A percentile compares a stretch with the other conserved stretches of the same genome.
Evolutionary conservation across 2,888 invertebrate species (phyloP).

Genomic region (Rhyacophila evoluta): DNA sequence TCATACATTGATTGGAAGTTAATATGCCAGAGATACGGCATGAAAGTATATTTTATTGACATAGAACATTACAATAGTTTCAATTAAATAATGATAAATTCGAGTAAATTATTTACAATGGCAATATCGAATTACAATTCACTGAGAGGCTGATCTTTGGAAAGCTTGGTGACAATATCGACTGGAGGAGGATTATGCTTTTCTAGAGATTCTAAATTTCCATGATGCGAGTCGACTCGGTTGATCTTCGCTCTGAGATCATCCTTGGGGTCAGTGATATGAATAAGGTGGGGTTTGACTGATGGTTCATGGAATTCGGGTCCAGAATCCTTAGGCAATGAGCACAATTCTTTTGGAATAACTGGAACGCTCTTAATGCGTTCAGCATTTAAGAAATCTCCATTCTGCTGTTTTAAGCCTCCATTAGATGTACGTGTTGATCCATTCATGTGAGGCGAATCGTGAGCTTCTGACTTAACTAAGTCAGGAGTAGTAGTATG

Average conservation of each 20-base stretch:
- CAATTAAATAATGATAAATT: background rate
- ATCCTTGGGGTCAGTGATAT: slow-evolving; percentile 58
- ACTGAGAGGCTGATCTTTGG: background rate
- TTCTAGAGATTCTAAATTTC: slow-evolving; percentile 62
- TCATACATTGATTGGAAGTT: background rate
- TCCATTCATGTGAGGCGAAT: slow-evolving; percentile 59
- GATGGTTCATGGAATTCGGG: slow-evolving; percentile 56
- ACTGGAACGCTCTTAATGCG: slow-evolving; percentile 52
- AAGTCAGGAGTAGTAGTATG: slow-evolving; percentile 57
- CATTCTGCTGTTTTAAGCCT: slow-evolving; percentile 35
- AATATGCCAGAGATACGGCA: background rate
- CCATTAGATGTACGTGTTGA: slow-evolving; percentile 58
- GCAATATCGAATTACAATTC: background rate
- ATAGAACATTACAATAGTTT: background rate
- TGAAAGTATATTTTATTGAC: background rate
- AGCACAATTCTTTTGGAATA: slow-evolving; percentile 12
- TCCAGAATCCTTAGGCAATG: slow-evolving; percentile 57
- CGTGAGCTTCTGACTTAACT: slow-evolving; percentile 53
- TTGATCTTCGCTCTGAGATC: slow-evolving; percentile 68
- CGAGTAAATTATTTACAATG: background rate
- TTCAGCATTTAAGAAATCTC: slow-evolving; percentile 61
- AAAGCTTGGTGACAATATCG: slow-evolving; percentile 22
- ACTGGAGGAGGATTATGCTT: slow-evolving; percentile 35
- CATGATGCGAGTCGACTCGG: slow-evolving; percentile 67
- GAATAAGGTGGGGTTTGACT: slow-evolving; percentile 56